Base-by-base conservation (phyloP, 1,140 invertebrate species). In the Tyrophagus putrescentiae region DNA sequence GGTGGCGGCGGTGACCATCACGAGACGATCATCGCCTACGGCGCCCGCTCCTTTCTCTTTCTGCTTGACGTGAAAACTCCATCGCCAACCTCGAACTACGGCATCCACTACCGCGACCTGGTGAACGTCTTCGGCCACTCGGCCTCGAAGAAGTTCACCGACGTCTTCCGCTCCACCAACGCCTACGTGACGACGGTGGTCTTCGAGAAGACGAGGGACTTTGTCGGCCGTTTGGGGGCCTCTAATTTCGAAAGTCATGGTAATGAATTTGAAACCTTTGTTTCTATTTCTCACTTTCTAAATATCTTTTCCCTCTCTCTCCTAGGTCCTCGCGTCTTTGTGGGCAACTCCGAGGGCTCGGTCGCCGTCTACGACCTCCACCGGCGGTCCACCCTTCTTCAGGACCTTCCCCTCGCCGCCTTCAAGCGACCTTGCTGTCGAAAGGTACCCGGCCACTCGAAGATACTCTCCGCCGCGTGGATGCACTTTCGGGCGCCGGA, bases 391-490 rank as follows among this genome's bases (percentile, higher is more conserved):
- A n/a, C 39, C 11, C n/a, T 45, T 7, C 25, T 42, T 13, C 57
- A 42, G 50, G 29, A 59, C 21, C n/a, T 44, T 4, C 25, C 34
- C 16, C 33, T 59, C 23, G 2, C n/a, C 25, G 1, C 36, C 4
- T 21, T 59, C 16, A 29, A 16, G 16, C 31, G 13, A 28, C 57
- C 16, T 18, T 59, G 34, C 39, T 54, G 52, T 13, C n/a, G 27
- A 31, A 54, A 13, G 9, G 52, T 54, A 1, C 3, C 27, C n/a
- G n/a, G n/a, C n/a, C 52, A 54, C 18, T 32, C 18, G 21, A 59
- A 59, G 34, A 42, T 59, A 21, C 39, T 59, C 16, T 59, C 57
- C 1, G 57, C 57, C 9, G 32, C 36, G 28, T 59, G 57, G 57
- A 45, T 28, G 32, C 39, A 44, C 28, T 44, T n/a, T 45, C 16